These are phyloP conservation scores for Pseudoips prasinana DNA, from an alignment of 2,888 invertebrate genomes.

Conservation along the genomic window DNA sequence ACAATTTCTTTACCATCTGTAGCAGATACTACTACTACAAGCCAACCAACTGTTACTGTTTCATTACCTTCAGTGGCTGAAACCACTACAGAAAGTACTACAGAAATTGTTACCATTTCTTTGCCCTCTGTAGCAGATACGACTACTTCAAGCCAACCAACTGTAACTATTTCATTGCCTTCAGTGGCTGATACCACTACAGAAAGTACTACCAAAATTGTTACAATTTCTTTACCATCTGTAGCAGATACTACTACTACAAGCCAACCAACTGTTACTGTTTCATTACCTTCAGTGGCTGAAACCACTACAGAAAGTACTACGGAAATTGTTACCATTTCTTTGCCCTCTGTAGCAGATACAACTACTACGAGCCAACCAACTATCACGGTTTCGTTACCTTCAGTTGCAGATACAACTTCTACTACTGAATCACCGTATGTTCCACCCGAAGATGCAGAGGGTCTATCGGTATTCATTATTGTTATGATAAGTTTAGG, in stretches of 20 bases:
- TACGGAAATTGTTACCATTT: background rate
- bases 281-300: background rate
- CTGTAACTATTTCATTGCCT: slow-evolving; percentile 1
- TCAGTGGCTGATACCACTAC: slow-evolving; percentile 1
- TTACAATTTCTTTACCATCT: background rate
- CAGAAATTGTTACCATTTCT: background rate
- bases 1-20: background rate
- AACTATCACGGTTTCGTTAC: no score
- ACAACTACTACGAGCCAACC: no score
- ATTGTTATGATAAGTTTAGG: slow-evolving; percentile 5
- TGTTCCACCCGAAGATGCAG: no score
- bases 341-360: background rate
- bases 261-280: background rate
- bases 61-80: background rate
- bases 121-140: slow-evolving; percentile 1
- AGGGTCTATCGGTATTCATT: no score
- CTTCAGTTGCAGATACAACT: background rate
- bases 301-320: background rate
- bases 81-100: background rate
- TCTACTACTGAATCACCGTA: background rate
- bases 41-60: background rate
- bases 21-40: background rate
- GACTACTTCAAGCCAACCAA: background rate
- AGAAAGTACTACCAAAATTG: slow-evolving; percentile 3
- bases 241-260: background rate